Evolutionary conservation across 2,797 vertebrate species (phyloP), one percentile per base, ranked within the genome.

Genomic region (Luscinia megarhynchos): DNA sequence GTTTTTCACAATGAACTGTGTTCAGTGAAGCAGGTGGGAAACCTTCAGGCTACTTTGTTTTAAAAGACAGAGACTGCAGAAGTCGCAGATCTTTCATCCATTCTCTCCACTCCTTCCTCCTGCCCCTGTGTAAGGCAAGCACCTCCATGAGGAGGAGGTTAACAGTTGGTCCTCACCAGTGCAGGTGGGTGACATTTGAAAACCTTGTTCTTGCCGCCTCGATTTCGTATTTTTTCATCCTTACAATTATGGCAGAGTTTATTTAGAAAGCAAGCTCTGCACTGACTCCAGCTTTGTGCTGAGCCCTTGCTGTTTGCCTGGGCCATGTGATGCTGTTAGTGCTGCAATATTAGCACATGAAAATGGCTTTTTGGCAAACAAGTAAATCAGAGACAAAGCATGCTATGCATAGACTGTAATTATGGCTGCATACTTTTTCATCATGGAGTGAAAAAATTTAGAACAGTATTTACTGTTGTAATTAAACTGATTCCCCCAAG

Each of bases 401-500:
- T 73, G 87, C 83, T 63, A 90, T 19, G 82, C 82, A 88, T 95
- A 93, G 76, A 67, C 85, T 91, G 79, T 84, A 89, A 95, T 93
- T 93, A 93, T 29, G 67, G 76, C 63, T 80, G 45, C 57, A 54
- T 17, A 79, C 66, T 91, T 94, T 84, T 85, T 93, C 94, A 88
- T 82, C 86, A 27, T 53, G 53, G 20, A 75, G 48, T 21, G 73
- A 93, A 95, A 55, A 92, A 84, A 92, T 21, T 81, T 76, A 88
- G 77, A 96, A 73, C 55, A 90, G 73, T 93, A 93, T 95, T 97
- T 97, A 95, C 92, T 94, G 41, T 89, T 20, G 29, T 88, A 93
- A 96, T 96, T 95, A 96, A 95, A 94, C 77, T 61, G 74, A 96
- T 96, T 96, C 91, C 89, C 94, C 67, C 91, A 91, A 93, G 96